Evolutionary conservation across 2,888 invertebrate species (phyloP).

Genomic region (Halictus ligatus): DNA sequence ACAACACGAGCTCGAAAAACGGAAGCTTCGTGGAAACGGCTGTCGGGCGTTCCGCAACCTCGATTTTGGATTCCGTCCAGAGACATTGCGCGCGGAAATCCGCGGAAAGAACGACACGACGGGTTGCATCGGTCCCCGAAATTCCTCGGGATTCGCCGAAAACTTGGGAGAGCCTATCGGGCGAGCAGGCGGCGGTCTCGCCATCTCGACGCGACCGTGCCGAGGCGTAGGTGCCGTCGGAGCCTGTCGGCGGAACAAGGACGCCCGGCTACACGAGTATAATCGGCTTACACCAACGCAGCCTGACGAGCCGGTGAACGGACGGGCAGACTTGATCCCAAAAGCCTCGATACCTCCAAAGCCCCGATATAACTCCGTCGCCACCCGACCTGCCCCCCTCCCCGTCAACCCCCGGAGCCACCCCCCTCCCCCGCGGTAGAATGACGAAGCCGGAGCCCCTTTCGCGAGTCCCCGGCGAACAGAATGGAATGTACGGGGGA

Average conservation of each 20-base stretch:
- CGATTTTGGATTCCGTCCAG: not conserved
- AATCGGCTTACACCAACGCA: constrained; percentile 81
- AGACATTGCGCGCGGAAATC: not conserved
- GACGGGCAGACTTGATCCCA: constrained; percentile 77
- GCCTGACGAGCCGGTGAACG: constrained; percentile 73
- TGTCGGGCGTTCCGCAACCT: not conserved
- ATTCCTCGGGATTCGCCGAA: not conserved
- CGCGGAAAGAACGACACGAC: not conserved
- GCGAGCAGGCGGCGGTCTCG: constrained; percentile 9
- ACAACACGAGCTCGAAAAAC: too few relatives aligned
- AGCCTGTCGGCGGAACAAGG: constrained; percentile 42
- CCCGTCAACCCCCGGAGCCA: not conserved
- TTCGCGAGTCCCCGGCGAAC: constrained; percentile 38
- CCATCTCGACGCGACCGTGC: not conserved
- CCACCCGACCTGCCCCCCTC: constrained; percentile 9
- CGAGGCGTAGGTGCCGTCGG: not conserved
- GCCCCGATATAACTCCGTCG: constrained; percentile 64
- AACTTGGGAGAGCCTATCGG: constrained; percentile 28
- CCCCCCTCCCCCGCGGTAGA: not conserved
- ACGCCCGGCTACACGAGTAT: constrained; percentile 71
- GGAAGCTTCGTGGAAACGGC: not conserved
- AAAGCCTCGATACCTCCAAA: constrained; percentile 73
- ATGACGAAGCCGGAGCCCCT: not conserved
- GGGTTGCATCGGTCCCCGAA: not conserved
- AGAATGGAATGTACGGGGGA: constrained; percentile 46